These are phyloP conservation scores for Sebastes fasciatus DNA, from an alignment of 2,113 vertebrate species.

Conservation along the genomic window DNA sequence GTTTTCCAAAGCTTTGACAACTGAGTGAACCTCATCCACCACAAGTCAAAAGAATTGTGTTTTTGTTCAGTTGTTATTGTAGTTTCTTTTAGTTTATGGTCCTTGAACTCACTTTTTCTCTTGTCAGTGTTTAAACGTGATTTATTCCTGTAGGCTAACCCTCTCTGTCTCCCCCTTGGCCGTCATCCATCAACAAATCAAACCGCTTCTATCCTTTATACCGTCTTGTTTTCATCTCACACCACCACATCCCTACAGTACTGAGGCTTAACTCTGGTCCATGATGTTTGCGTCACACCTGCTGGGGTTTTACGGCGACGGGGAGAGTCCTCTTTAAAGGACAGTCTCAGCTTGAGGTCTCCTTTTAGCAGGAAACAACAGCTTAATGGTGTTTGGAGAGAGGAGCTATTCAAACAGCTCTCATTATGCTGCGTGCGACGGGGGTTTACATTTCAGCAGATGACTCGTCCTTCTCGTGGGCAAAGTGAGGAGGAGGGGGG, in stretches of 20 bases:
- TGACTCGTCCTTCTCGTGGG: slow-evolving; percentile 40
- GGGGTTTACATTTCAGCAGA: slow-evolving; percentile 65
- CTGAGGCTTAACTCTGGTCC: background rate
- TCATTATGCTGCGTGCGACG: slow-evolving; percentile 41
- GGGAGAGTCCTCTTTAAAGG: slow-evolving; percentile 50
- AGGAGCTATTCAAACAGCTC: slow-evolving; percentile 62
- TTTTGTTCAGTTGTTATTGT: background rate
- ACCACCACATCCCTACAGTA: background rate
- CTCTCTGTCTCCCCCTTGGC: background rate
- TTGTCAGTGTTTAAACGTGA: background rate
- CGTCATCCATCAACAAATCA: slow-evolving; percentile 17
- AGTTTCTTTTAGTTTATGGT: background rate
- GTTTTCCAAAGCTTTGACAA: background rate
- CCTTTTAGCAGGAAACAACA: slow-evolving; percentile 61
- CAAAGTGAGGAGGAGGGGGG: slow-evolving; percentile 14
- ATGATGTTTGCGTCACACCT: slow-evolving; percentile 37
- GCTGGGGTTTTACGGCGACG: slow-evolving; percentile 51
- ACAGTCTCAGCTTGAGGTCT: slow-evolving; percentile 54
- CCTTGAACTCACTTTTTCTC: background rate
- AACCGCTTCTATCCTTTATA: background rate
- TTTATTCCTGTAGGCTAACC: background rate
- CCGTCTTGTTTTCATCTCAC: slow-evolving; percentile 10
- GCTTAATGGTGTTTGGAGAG: slow-evolving; percentile 69
- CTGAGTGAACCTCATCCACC: background rate
- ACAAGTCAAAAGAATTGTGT: background rate